Evolutionary conservation across 1,140 invertebrate species (phyloP).

Genomic region (Drosophila simulans): DNA sequence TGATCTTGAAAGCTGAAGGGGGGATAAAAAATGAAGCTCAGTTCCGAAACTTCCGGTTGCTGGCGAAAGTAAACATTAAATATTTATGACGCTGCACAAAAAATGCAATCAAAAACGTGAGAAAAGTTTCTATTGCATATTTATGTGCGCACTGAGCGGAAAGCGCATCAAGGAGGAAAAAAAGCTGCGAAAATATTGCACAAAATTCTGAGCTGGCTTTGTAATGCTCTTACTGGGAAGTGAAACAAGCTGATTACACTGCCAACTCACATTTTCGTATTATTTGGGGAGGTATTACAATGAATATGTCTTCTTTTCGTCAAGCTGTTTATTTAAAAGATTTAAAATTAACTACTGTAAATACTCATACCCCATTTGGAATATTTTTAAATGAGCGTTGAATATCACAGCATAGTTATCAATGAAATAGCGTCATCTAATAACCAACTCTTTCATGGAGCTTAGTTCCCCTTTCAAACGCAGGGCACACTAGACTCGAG

Average conservation of each 20-base stretch:
- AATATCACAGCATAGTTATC: not conserved
- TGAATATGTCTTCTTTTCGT: not conserved
- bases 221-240: conserved; percentile 37
- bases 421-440: conserved; percentile 5
- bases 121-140: conserved; percentile 83
- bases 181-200: conserved; percentile 15
- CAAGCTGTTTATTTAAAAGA: too few relatives aligned
- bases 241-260: conserved; percentile 15
- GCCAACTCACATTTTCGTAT: not conserved
- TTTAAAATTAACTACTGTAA: too few relatives aligned
- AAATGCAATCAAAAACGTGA: conserved; percentile 81
- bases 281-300: not conserved
- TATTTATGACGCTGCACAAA: conserved; percentile 78
- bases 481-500: conserved; percentile 33
- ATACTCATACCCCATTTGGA: not conserved
- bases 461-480: conserved; percentile 6
- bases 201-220: conserved; percentile 11
- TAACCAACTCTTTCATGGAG: conserved; percentile 23
- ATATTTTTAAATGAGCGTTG: not conserved
- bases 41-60: conserved; percentile 20
- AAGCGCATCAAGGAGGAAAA: conserved; percentile 25
- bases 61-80: conserved; percentile 68
- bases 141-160: conserved; percentile 64
- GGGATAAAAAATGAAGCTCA: conserved; percentile 38
- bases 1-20: not conserved